phyloP scores from a whole-genome alignment of 2,888 invertebrate species.

The Scelioninae gen. 1 region DNA sequence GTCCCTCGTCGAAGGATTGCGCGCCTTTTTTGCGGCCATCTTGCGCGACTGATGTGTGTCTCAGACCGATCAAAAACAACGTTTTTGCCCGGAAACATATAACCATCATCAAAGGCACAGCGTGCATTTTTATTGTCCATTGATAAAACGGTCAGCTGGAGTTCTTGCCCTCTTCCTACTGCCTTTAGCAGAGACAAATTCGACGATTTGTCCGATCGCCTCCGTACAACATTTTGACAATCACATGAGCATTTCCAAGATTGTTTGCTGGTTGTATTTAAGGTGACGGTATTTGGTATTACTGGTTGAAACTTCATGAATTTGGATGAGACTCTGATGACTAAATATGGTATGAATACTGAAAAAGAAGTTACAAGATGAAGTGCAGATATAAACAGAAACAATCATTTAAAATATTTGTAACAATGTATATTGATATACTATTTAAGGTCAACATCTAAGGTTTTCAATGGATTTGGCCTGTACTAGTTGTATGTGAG shows the following conservation, averaged over 20 bases:
- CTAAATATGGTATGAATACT: too few species aligned
- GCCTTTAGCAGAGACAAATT: conserved; percentile 65
- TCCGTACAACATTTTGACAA: conserved; percentile 54
- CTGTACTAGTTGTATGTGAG: too few species aligned
- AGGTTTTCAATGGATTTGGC: too few species aligned
- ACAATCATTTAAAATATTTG: too few species aligned
- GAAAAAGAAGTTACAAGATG: too few species aligned
- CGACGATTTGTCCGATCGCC: conserved; percentile 58
- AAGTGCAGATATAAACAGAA: too few species aligned
- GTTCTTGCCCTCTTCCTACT: conserved; percentile 36
- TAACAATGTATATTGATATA: too few species aligned
- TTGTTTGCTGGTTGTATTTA: conserved; percentile 11
- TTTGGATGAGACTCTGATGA: too few species aligned
- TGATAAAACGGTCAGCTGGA: conserved; percentile 69
- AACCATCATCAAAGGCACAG: conserved; percentile 65
- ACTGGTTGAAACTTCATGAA: too few species aligned
- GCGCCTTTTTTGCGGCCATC: conserved; percentile 52
- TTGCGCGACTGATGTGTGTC: conserved; percentile 63
- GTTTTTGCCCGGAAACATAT: conserved; percentile 64
- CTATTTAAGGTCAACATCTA: too few species aligned
- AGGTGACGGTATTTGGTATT: too few species aligned
- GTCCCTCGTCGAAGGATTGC: conserved; percentile 33
- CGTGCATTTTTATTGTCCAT: conserved; percentile 69
- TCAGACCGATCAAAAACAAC: conserved; percentile 64
- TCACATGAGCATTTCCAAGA: conserved; percentile 30